Conservation (phyloP, 1,140 invertebrate genomes). For the Calliopsis andreniformis region DNA sequence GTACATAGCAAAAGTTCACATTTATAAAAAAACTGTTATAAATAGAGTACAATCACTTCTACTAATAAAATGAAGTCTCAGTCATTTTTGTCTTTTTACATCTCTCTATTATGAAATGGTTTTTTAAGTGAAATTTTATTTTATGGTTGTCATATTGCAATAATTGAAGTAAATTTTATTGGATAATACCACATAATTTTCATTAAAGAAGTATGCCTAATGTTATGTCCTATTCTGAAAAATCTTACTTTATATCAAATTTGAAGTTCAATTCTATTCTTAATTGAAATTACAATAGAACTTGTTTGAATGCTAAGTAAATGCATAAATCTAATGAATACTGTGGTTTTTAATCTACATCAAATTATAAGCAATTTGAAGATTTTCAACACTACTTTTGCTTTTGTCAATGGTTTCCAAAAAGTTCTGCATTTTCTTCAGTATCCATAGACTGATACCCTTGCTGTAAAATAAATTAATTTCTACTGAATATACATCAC, state of each 20-base stretch:
- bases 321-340: conserved; percentile 55
- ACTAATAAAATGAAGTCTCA: conserved; percentile 24
- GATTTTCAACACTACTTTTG: conserved; percentile 33
- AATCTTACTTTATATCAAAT: conserved; percentile 41
- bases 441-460: conserved; percentile 79
- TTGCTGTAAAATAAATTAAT: conserved; percentile 75
- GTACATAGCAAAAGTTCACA: conserved; percentile 17
- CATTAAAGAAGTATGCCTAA: conserved; percentile 17
- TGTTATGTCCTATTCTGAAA: conserved; percentile 34
- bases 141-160: conserved; percentile 5
- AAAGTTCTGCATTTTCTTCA: conserved; percentile 77
- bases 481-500: conserved; percentile 38
- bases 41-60: conserved; percentile 16
- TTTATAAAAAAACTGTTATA: conserved; percentile 28
- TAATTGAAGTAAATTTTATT: conserved; percentile 9
- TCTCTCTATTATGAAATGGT: conserved; percentile 8
- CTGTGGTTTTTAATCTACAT: conserved; percentile 25
- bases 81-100: conserved; percentile 13
- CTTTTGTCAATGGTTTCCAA: conserved; percentile 65
- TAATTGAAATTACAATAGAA: conserved; percentile 29
- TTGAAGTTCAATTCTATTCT: conserved; percentile 38
- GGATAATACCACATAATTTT: neutral
- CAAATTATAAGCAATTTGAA: conserved; percentile 35
- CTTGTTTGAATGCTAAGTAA: conserved; percentile 32
- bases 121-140: conserved; percentile 7